Percentiles rank a stretch among this genome's conserved stretches.
These are phyloP conservation scores for Agrotis exclamationis DNA, from an alignment of 2,888 invertebrate genomes.

Conservation along the genomic window DNA sequence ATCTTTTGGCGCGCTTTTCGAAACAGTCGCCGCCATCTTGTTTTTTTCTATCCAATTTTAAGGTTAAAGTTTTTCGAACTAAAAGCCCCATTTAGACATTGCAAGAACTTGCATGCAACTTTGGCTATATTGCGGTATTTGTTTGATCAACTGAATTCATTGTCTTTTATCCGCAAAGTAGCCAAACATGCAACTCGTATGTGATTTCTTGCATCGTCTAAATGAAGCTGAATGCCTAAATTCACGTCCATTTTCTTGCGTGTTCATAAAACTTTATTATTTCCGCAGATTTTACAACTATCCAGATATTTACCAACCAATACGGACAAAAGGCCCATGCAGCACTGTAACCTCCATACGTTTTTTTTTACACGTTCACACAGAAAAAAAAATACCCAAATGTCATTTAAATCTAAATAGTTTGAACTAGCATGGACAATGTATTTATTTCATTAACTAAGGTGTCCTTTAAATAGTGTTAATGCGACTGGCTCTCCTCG, in stretches of 20 bases:
- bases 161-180: no score
- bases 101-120: no score
- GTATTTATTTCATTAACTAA: slow-evolving; percentile 50
- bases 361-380: slow-evolving; percentile 57
- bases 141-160: no score
- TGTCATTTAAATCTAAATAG: slow-evolving; percentile 64
- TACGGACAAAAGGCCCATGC: not conserved
- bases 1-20: not conserved
- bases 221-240: no score
- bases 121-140: no score
- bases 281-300: not conserved
- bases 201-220: no score
- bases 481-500: slow-evolving; percentile 73
- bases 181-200: no score
- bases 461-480: slow-evolving; percentile 62
- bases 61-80: no score
- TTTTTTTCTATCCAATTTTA: not conserved
- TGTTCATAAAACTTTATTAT: not conserved
- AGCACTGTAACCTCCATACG: slow-evolving; percentile 44
- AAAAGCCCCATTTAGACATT: no score
- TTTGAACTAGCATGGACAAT: slow-evolving; percentile 65
- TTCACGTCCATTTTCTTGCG: no score
- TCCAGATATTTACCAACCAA: not conserved
- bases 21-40: not conserved
- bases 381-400: slow-evolving; percentile 65